Evolutionary conservation across 2,797 vertebrate species (phyloP).

Genomic region (Tapera naevia): DNA sequence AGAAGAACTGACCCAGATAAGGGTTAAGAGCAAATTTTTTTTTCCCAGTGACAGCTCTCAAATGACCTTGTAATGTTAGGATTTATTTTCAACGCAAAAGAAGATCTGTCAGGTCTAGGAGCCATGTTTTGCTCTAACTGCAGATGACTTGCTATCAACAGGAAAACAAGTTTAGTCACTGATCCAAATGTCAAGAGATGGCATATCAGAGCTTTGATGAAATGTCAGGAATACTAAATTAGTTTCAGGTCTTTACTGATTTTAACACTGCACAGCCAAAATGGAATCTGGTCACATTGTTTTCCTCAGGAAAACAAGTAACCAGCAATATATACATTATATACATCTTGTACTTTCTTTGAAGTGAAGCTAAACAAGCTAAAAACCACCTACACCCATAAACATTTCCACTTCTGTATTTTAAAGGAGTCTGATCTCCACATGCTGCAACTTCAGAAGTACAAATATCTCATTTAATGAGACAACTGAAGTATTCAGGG

Average conservation of each 20-base stretch:
- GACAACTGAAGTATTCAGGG: not conserved
- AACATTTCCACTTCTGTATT: not conserved
- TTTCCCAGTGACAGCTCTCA: constrained; percentile 22
- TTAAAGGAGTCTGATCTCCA: not conserved
- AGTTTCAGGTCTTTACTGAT: constrained; percentile 3
- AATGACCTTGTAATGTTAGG: constrained; percentile 41
- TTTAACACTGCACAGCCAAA: not conserved
- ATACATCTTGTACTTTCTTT: not conserved
- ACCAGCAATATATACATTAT: not conserved
- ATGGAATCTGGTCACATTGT: not conserved
- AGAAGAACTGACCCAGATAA: constrained; percentile 21
- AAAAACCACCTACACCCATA: not conserved
- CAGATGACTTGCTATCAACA: constrained; percentile 55
- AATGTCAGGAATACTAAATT: constrained; percentile 19
- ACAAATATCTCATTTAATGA: not conserved
- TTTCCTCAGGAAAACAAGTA: not conserved
- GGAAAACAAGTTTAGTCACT: constrained; percentile 58
- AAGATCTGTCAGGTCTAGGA: constrained; percentile 19
- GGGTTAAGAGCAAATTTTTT: constrained; percentile 7
- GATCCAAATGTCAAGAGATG: constrained; percentile 59
- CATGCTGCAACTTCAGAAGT: not conserved
- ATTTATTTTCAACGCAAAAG: constrained; percentile 37
- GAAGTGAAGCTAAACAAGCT: not conserved
- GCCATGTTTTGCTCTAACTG: constrained; percentile 12
- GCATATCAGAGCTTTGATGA: constrained; percentile 45